These are phyloP conservation scores for Scytalopus superciliaris DNA, from an alignment of 2,113 vertebrate species.

Conservation along the genomic window DNA sequence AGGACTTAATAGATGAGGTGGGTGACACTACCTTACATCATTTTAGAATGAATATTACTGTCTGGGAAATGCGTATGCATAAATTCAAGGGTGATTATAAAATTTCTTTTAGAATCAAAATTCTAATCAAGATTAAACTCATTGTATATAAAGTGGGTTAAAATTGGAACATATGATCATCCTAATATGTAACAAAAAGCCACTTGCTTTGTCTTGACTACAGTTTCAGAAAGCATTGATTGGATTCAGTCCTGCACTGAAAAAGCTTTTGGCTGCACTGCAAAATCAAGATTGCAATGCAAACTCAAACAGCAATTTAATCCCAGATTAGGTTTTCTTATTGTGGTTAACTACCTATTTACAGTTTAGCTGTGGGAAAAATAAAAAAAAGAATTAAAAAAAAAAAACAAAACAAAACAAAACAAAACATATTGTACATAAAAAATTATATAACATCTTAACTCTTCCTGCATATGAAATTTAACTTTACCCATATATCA, in stretches of 20 bases:
- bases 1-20: not conserved
- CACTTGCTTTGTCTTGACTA: not conserved
- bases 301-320: not conserved
- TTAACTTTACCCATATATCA: not conserved
- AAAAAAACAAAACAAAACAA: too few relatives aligned
- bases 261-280: not conserved
- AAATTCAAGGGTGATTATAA: not conserved
- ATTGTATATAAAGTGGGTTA: not conserved
- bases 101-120: not conserved
- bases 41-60: not conserved
- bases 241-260: not conserved
- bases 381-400: not conserved
- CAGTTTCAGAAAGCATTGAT: not conserved
- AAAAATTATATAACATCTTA: not conserved
- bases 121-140: not conserved
- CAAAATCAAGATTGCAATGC: not conserved
- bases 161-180: not conserved
- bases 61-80: not conserved
- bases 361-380: not conserved
- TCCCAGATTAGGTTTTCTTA: not conserved
- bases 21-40: not conserved
- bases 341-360: not conserved
- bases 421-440: fast-evolving
- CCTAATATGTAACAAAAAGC: not conserved
- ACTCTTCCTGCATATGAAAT: not conserved